Base-by-base conservation (phyloP, 2,113 vertebrate species). In the Cheilinus undulatus region DNA sequence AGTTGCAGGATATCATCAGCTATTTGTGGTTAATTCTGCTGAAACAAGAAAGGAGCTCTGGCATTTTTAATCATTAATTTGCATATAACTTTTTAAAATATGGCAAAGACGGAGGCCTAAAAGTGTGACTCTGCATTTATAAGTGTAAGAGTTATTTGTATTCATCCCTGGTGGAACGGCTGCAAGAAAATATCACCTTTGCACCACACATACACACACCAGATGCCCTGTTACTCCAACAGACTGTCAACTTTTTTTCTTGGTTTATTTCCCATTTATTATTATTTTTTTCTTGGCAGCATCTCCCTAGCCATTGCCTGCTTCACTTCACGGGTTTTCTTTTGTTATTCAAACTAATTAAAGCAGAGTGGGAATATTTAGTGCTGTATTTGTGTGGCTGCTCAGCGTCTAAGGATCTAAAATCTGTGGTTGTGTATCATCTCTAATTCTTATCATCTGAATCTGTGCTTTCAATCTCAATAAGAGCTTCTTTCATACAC, bases 161-260 rank as follows among this genome's bases (percentile, higher is more conserved):
- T 82, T 78, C 69, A 75, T 59, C 23, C 22, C 82, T 64, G 46
- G 40, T n/a, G 65, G 56, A 80, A 65, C 82, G 86, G 71, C 68
- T 87, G 78, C 74, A 79, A 66, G 38, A 12, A 43, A 84, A 62
- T 68, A 80, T 87, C 79, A 87, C 70, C 65, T 83, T 61, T 68
- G 76, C 61, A 70, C 66, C 38, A 23, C 30, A 59, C 72, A 43
- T 66, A 58, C 49, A 54, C 48, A 43, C 54, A 73, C 71, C 81
- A 78, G 76, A 81, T 86, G 84, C 60, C 54, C 40, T 68, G 46
- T 67, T 48, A 52, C 65, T 75, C 67, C 65, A 77, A 68, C 64
- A 83, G 38, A 45, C 65, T 83, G 73, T 79, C 81, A 68, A 24
- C 26, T 2, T 61, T 57, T 64, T 49, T 56, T 60, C 50, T 34